These are phyloP conservation scores for Malaclemys terrapin DNA, from an alignment of 2,113 vertebrate genomes.

Conservation along the genomic window DNA sequence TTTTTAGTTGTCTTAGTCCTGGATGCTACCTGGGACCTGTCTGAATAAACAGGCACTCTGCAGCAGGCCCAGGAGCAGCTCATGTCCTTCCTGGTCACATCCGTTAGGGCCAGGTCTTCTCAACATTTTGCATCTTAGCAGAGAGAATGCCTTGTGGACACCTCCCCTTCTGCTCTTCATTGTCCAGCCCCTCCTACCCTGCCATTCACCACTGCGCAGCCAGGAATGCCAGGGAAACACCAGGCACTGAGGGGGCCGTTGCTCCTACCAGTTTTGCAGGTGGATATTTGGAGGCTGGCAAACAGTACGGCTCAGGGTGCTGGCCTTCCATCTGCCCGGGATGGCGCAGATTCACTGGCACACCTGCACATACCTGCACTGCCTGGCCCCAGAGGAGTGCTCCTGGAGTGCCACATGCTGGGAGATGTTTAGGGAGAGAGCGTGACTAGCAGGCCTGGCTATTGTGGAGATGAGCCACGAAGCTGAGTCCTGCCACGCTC, in stretches of 20 bases:
- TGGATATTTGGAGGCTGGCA: neutral
- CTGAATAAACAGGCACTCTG: neutral
- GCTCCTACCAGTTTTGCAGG: accelerated
- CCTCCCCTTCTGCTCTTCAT: neutral
- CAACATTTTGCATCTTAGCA: neutral
- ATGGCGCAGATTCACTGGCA: no score
- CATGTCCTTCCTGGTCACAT: neutral
- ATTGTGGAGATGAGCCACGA: neutral
- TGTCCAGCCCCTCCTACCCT: neutral
- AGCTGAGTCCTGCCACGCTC: neutral
- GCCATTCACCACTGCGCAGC: neutral
- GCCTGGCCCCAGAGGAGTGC: neutral
- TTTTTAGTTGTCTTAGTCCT: neutral
- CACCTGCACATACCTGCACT: neutral
- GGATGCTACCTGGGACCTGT: neutral
- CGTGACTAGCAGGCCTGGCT: neutral
- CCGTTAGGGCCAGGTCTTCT: neutral
- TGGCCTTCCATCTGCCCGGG: neutral
- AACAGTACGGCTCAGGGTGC: neutral
- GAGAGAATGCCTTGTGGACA: neutral
- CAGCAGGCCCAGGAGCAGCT: neutral
- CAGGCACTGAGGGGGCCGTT: no score
- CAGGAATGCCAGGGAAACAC: neutral
- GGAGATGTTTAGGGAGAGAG: neutral
- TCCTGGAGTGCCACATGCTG: neutral